Conservation (phyloP, 1,140 invertebrate genomes). For the Oryzaephilus surinamensis region DNA sequence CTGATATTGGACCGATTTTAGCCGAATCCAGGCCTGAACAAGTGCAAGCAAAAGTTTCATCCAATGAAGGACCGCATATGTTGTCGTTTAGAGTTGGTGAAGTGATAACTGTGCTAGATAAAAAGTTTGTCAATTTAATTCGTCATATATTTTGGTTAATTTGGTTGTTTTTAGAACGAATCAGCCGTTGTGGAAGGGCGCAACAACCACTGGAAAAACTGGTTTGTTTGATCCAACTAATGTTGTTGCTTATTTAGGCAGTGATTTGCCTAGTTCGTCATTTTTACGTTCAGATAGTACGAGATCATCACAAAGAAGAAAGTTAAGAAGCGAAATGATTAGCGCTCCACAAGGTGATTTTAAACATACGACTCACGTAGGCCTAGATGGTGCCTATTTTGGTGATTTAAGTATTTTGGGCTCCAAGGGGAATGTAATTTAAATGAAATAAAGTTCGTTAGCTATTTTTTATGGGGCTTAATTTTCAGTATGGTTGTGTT, state of each 20-base stretch:
- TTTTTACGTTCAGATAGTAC: conserved; percentile 41
- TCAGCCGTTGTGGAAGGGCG: conserved; percentile 70
- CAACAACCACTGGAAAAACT: conserved; percentile 70
- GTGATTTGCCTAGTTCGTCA: conserved; percentile 52
- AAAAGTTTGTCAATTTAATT: conserved; percentile 48
- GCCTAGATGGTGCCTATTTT: conserved; percentile 92
- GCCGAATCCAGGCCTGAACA: conserved; percentile 86
- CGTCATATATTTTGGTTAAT: not conserved
- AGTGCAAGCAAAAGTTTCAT: conserved; percentile 45
- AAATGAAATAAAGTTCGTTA: not conserved
- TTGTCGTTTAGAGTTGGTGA: conserved; percentile 79
- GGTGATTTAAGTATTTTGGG: conserved; percentile 85
- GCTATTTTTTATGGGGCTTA: conserved; percentile 1
- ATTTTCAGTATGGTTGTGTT: conserved; percentile 55
- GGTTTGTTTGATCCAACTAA: conserved; percentile 85
- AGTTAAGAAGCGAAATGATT: conserved; percentile 86
- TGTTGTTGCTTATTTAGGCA: conserved; percentile 75
- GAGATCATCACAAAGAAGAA: conserved; percentile 52
- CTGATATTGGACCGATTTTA: conserved; percentile 67
- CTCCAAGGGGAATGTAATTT: conserved; percentile 45
- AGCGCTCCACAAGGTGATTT: conserved; percentile 93
- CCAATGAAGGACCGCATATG: conserved; percentile 47
- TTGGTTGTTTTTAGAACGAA: conserved; percentile 26
- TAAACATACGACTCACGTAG: conserved; percentile 92
- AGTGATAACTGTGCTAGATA: conserved; percentile 88